These are phyloP conservation scores for Trissolcus brochymenae DNA, from an alignment of 2,888 invertebrate genomes.

Conservation along the genomic window DNA sequence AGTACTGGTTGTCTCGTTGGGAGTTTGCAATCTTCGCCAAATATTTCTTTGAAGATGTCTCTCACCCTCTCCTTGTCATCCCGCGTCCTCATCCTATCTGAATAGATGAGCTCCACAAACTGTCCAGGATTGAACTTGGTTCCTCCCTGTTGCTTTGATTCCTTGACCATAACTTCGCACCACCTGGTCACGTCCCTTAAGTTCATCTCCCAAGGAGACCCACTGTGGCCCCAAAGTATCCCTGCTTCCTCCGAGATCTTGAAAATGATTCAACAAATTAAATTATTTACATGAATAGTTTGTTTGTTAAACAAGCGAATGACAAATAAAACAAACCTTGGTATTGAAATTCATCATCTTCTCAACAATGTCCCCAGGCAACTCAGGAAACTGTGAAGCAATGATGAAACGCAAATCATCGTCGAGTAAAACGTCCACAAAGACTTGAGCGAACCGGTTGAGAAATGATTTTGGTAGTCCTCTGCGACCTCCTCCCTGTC, in stretches of 20 bases:
- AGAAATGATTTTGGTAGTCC: constrained; percentile 97
- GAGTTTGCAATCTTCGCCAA: constrained; percentile 77
- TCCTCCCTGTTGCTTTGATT: constrained; percentile 12
- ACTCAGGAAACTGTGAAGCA: constrained; percentile 80
- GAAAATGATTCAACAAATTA: too few species aligned
- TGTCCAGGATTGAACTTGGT: constrained; percentile 77
- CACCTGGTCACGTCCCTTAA: constrained; percentile 95
- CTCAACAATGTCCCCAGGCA: constrained; percentile 80
- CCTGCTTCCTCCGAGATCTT: constrained; percentile 81
- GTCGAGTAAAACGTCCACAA: constrained; percentile 78
- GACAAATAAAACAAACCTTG: constrained; percentile 61
- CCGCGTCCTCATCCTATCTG: constrained; percentile 88
- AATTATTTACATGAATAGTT: too few species aligned
- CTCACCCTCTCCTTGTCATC: constrained; percentile 86
- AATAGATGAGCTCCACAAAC: constrained; percentile 88
- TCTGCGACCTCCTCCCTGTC: constrained; percentile 96
- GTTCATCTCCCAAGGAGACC: constrained; percentile 98
- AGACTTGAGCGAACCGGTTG: constrained; percentile 95
- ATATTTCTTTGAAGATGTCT: constrained; percentile 76
- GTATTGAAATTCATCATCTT: constrained; percentile 89
- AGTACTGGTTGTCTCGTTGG: constrained; percentile 78
- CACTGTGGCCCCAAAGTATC: constrained; percentile 85
- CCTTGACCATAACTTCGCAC: constrained; percentile 85
- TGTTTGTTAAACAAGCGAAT: too few species aligned
- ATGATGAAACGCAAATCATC: constrained; percentile 79